Conservation (phyloP, 1,140 invertebrate genomes). For the Macrostomum lignano region DNA sequence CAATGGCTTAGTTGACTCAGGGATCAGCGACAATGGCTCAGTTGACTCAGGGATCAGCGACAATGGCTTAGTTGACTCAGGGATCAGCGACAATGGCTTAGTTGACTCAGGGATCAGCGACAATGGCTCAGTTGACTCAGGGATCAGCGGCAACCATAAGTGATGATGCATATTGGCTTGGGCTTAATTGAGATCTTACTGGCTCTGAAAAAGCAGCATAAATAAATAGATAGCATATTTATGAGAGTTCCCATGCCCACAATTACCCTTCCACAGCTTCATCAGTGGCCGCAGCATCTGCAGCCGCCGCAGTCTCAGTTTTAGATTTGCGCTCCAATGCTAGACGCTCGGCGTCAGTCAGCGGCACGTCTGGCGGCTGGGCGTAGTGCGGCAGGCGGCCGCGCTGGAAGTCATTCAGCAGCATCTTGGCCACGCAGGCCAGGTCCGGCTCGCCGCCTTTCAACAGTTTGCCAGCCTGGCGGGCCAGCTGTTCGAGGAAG, state of each 20-base stretch:
- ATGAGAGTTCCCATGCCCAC: conserved; percentile 7
- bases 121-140: no score
- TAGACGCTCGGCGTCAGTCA: background rate
- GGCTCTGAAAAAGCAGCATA: no score
- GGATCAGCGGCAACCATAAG: no score
- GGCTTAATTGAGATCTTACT: no score
- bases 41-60: no score
- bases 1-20: no score
- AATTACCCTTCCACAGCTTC: conserved; percentile 14
- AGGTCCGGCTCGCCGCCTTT: conserved; percentile 87
- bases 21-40: no score
- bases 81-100: no score
- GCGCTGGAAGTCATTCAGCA: conserved; percentile 91
- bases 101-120: no score
- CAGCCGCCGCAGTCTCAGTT: background rate
- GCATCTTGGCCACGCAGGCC: conserved; percentile 55
- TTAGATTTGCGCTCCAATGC: background rate
- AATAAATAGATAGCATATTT: no score
- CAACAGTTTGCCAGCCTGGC: conserved; percentile 53
- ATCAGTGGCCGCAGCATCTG: conserved; percentile 10
- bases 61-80: no score
- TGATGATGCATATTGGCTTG: no score
- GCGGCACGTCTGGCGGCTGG: conserved; percentile 34
- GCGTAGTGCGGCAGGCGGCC: conserved; percentile 83
- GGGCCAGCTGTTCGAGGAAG: conserved; percentile 67